These are phyloP conservation scores for Troilus luridus DNA, from an alignment of 2,888 invertebrate species.

Conservation along the genomic window DNA sequence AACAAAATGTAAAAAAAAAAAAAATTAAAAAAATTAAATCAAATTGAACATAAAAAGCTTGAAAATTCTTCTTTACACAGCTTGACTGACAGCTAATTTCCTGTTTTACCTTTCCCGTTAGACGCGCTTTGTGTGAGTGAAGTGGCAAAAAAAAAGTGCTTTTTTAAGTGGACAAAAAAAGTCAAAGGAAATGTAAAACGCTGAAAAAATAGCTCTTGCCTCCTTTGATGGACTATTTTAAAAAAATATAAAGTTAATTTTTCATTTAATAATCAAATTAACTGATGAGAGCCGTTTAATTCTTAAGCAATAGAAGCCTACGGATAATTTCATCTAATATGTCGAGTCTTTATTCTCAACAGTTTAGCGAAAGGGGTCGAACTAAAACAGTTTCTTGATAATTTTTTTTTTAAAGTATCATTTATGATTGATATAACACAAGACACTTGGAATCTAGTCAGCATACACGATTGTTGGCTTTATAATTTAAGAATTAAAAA, in stretches of 20 bases:
- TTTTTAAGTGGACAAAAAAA: neutral
- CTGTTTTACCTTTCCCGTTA: neutral
- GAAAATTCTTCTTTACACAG: neutral
- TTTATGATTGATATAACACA: no score
- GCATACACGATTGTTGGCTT: no score
- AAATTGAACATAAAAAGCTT: conserved; percentile 6
- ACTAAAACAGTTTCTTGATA: no score
- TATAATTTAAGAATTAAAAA: no score
- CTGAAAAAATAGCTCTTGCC: neutral
- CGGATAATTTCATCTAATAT: no score
- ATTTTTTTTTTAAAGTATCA: no score
- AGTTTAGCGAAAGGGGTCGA: no score
- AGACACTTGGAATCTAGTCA: no score
- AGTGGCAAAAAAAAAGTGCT: neutral
- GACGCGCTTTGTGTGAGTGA: neutral
- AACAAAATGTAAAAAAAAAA: neutral
- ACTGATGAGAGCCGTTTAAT: no score
- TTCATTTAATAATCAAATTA: no score
- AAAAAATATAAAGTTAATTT: neutral
- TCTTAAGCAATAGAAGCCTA: no score
- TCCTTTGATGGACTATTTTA: neutral
- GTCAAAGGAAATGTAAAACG: neutral
- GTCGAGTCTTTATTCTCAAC: no score
- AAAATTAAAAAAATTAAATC: neutral
- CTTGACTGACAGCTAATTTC: conserved; percentile 29